Evolutionary conservation across 2,797 vertebrate species (phyloP).

Genomic region (Rallus crepitans): DNA sequence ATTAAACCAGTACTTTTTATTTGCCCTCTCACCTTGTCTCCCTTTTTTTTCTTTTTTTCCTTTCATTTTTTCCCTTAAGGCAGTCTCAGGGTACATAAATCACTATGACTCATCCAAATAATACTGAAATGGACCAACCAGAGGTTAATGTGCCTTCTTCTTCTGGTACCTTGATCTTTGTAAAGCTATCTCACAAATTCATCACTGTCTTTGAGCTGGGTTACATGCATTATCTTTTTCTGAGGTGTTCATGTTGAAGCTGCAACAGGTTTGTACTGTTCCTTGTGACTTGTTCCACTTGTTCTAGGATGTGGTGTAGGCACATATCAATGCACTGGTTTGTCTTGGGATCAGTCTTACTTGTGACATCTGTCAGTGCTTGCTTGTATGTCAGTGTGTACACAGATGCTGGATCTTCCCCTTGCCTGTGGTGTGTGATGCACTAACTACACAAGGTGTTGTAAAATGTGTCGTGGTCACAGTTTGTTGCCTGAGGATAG

Average conservation of each 20-base stretch:
- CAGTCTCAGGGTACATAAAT: constrained; percentile 65
- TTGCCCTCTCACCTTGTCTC: neutral
- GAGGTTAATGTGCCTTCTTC: constrained; percentile 70
- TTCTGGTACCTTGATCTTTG: constrained; percentile 67
- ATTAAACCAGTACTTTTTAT: constrained; percentile 55
- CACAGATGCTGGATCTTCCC: neutral
- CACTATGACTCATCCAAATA: constrained; percentile 60
- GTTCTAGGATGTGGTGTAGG: neutral
- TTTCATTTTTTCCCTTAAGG: neutral
- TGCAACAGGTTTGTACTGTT: constrained; percentile 15
- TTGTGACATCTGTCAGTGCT: neutral
- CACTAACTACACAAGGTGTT: neutral
- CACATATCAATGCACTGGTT: neutral
- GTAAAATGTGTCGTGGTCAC: neutral
- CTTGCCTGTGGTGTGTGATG: neutral
- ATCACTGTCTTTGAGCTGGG: neutral
- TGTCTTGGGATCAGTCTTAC: neutral
- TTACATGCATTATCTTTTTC: constrained; percentile 26
- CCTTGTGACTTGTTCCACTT: neutral
- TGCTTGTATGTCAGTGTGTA: neutral
- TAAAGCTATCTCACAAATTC: constrained; percentile 20
- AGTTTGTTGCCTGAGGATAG: neutral
- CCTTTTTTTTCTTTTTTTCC: neutral
- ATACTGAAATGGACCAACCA: constrained; percentile 1
- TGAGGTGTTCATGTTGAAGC: neutral